These are phyloP conservation scores for Plagiodera versicolora DNA, from an alignment of 2,888 invertebrate species.

Conservation along the genomic window DNA sequence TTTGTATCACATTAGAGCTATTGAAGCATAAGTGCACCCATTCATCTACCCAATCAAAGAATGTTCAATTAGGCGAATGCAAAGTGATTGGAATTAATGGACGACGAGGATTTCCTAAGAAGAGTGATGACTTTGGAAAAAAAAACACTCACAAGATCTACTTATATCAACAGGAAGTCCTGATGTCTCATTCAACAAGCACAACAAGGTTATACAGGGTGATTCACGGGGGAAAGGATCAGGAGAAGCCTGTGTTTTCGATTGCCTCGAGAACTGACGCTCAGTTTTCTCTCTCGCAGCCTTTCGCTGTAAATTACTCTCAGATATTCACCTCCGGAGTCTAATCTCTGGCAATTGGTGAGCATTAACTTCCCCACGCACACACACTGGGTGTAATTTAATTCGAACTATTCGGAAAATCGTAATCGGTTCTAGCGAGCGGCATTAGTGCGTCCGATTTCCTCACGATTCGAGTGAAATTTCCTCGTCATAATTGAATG, in stretches of 20 bases:
- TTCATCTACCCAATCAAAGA: conserved; percentile 10
- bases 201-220: no score
- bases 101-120: not conserved
- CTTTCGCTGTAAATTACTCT: conserved; percentile 16
- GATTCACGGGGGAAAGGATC: no score
- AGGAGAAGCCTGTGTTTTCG: no score
- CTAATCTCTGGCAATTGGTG: conserved; percentile 62
- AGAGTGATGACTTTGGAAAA: no score
- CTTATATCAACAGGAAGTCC: no score
- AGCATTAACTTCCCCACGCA: conserved; percentile 55
- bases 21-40: conserved; percentile 3
- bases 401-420: conserved; percentile 4
- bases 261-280: no score
- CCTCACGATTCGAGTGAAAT: not conserved
- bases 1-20: conserved; percentile 13
- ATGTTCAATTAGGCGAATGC: conserved; percentile 5
- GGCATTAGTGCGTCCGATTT: not conserved
- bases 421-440: not conserved
- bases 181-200: no score
- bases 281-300: no score
- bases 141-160: no score
- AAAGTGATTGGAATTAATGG: conserved; percentile 6
- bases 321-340: conserved; percentile 26
- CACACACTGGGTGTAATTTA: conserved; percentile 20
- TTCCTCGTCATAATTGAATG: not conserved